Conservation (phyloP, 2,888 invertebrate genomes). For the Sminthurinus aureus region DNA sequence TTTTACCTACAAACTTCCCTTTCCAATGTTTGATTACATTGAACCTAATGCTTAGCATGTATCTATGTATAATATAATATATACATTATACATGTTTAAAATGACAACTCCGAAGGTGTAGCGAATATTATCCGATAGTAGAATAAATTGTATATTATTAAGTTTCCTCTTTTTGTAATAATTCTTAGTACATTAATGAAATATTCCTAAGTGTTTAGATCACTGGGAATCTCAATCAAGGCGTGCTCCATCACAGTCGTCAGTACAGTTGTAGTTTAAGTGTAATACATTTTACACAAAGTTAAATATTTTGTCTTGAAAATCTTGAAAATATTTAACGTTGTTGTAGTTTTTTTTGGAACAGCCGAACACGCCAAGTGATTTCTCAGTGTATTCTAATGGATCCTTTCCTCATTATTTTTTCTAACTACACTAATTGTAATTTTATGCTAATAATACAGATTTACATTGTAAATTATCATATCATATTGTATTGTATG, state of each 20-base stretch:
- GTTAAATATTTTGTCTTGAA: too few species aligned
- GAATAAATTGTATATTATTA: not conserved
- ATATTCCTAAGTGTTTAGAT: slow-evolving; percentile 47
- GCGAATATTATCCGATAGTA: not conserved
- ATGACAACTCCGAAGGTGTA: slow-evolving; percentile 1
- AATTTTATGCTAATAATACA: not conserved
- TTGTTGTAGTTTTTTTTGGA: slow-evolving; percentile 58
- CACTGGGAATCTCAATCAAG: slow-evolving; percentile 60
- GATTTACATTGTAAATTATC: not conserved
- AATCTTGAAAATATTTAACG: too few species aligned
- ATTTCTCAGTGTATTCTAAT: slow-evolving; percentile 56
- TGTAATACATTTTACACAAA: too few species aligned
- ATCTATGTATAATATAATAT: not conserved
- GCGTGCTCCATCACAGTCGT: slow-evolving; percentile 61
- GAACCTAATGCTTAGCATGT: not conserved
- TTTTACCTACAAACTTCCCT: too few species aligned
- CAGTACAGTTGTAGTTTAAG: too few species aligned
- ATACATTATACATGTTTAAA: not conserved
- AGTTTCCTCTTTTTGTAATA: not conserved
- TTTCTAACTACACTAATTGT: not conserved
- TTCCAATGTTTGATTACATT: too few species aligned
- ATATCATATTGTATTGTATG: slow-evolving; percentile 1
- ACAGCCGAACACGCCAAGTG: slow-evolving; percentile 61
- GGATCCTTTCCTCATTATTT: not conserved
- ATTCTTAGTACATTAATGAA: not conserved